Base-by-base conservation (phyloP, 2,888 invertebrate genomes). In the Zelleria hepariella region DNA sequence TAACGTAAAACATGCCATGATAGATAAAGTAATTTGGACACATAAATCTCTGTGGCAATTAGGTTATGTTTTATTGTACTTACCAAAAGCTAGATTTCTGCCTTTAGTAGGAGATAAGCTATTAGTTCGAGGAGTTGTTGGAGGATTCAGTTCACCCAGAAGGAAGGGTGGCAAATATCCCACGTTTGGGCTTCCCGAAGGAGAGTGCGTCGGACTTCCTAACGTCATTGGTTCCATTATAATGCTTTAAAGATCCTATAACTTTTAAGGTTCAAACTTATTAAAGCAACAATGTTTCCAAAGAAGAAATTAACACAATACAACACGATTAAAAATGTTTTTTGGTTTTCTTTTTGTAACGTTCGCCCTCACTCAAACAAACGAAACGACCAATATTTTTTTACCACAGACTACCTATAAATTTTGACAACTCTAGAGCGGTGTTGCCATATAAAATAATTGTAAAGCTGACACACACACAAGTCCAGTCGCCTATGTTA, bases 151-250 rank as follows among this genome's bases (percentile, higher is more conserved):
- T 76, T 95, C 95, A 25, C 95, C 95, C 76, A 95, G 90, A 24
- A 95, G 86, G 78, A 94, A 96, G 62, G 93, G 92, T 56, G 96
- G 95, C 68, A 96, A 86, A 82, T 93, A 95, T 55, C 92, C 92
- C 42, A 92, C 92, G 69, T 91, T 91, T 47, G 90, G 87, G 64
- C 91, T 91, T 24, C 93, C 91, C 20, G 92, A 91, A 25, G 94
- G 93, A 65, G 93, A 93, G 68, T 93, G 92, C 58, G 92, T 91
- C 1, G 95, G 93, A 76, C 95, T 95, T 63, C 95, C 95, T 66
- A 96, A 82, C 59, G 92, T 91, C 95, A 96, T 96, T 57, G 95
- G 95, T 78, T 95, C 95, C 95, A 95, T 95, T 78, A 80, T 77
- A 53, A 15, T 27, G n/a, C 5, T 32, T 3, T 18, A 5, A 10